Percentiles rank a stretch among this genome's conserved stretches.
Conservation (phyloP, 2,113 vertebrate species). For the Actinemys pallida region DNA sequence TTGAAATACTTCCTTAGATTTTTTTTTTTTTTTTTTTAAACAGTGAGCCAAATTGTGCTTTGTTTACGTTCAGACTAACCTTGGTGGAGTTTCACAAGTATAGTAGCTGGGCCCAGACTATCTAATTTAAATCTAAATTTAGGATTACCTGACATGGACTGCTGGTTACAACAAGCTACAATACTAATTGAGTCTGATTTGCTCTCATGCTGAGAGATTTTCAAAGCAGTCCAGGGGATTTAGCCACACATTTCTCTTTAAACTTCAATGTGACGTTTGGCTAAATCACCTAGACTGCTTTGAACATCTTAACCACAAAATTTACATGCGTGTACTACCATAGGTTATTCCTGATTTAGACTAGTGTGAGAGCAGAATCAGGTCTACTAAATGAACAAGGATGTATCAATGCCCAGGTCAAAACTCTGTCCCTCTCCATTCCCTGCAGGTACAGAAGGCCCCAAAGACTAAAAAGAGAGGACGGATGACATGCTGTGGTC, state of each 20-base stretch:
- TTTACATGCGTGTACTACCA: not conserved
- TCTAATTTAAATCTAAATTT: not conserved
- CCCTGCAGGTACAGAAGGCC: not conserved
- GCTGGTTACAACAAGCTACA: not conserved
- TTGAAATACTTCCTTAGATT: not conserved
- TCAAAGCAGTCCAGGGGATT: not conserved
- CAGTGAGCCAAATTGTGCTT: not conserved
- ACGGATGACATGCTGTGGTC: not conserved
- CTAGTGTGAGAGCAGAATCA: not conserved
- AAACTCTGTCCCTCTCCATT: not conserved
- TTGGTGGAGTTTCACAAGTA: not conserved
- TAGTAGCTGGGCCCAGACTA: not conserved
- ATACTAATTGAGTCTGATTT: fast-evolving
- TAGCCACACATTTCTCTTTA: constrained; percentile 17
- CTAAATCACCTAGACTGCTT: not conserved
- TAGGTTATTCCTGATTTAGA: not conserved
- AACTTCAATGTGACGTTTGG: not conserved
- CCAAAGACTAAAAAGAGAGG: not conserved
- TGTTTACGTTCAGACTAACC: not conserved
- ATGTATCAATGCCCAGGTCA: fast-evolving
- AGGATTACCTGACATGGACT: not conserved
- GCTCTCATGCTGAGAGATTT: not conserved
- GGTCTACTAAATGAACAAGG: not conserved
- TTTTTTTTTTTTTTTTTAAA: not conserved
- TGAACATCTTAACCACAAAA: not conserved